A percentile compares a stretch with the other conserved stretches of the same genome.
These are phyloP conservation scores for Strigamia crassipes DNA, from an alignment of 2,888 invertebrate species.

Conservation along the genomic window DNA sequence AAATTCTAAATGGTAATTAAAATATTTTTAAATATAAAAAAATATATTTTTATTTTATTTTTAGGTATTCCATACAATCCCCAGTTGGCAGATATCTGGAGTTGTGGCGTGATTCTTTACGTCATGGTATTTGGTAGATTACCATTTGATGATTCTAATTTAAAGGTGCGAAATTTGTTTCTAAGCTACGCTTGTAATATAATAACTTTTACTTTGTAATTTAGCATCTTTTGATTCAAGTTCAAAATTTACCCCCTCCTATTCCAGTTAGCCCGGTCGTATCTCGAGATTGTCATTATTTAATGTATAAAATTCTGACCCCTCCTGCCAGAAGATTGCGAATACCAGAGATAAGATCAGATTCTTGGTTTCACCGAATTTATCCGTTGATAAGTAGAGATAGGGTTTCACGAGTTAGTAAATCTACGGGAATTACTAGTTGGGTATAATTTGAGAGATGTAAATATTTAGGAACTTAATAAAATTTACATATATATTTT, in stretches of 20 bases:
- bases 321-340: not conserved
- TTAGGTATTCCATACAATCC: constrained; percentile 33
- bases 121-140: constrained; percentile 33
- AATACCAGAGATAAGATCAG: not conserved
- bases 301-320: constrained; percentile 4
- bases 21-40: not conserved
- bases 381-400: not conserved
- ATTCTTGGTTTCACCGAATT: not conserved
- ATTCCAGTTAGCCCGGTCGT: not conserved
- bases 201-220: not conserved
- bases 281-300: not conserved
- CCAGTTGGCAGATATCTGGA: constrained; percentile 30
- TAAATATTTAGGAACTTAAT: no score
- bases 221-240: not conserved
- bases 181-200: not conserved
- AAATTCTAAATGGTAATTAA: constrained; percentile 30
- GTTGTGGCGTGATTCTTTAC: not conserved
- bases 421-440: no score
- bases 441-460: no score
- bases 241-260: constrained; percentile 11
- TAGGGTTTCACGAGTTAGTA: no score
- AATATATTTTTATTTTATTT: not conserved
- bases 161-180: not conserved
- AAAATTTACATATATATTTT: no score
- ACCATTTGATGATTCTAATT: constrained; percentile 27